A percentile compares a stretch with the other conserved stretches of the same genome.
Conservation (phyloP, 2,113 vertebrate species). For the Cyprinus carpio region DNA sequence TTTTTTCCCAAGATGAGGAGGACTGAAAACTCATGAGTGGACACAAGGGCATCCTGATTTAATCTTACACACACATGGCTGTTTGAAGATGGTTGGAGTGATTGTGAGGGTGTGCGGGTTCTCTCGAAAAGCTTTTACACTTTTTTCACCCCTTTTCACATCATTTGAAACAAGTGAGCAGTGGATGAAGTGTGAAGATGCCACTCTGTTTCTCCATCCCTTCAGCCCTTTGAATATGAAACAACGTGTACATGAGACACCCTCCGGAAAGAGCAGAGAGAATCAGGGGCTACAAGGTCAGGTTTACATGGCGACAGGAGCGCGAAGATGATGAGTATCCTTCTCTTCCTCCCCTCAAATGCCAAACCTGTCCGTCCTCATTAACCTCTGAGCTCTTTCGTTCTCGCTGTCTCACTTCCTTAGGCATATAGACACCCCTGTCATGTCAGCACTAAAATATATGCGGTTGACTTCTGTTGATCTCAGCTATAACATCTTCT, state of each 20-base stretch:
- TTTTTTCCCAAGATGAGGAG: constrained; percentile 3
- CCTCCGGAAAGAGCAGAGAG: constrained; percentile 51
- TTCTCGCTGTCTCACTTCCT: constrained; percentile 22
- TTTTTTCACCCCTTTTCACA: not conserved
- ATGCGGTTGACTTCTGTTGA: constrained; percentile 36
- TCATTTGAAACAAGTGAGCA: constrained; percentile 33
- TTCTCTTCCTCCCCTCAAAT: constrained; percentile 50
- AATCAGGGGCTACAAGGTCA: constrained; percentile 54
- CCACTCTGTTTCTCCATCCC: constrained; percentile 19
- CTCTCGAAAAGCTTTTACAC: not conserved
- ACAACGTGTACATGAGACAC: constrained; percentile 52
- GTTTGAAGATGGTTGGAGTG: constrained; percentile 5
- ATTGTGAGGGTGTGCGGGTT: not conserved
- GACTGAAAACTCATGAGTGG: constrained; percentile 22
- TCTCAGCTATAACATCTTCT: constrained; percentile 29
- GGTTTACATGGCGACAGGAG: constrained; percentile 56
- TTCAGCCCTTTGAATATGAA: constrained; percentile 47
- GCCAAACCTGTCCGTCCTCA: constrained; percentile 58
- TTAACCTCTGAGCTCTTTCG: constrained; percentile 56
- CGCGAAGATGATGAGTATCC: constrained; percentile 55
- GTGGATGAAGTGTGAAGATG: constrained; percentile 36
- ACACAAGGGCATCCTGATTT: not conserved
- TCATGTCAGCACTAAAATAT: constrained; percentile 35
- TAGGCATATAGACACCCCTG: constrained; percentile 44
- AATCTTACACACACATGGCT: constrained; percentile 12